These are phyloP conservation scores for Pteropus rufus DNA, from an alignment of 2,797 vertebrate genomes.

Conservation along the genomic window DNA sequence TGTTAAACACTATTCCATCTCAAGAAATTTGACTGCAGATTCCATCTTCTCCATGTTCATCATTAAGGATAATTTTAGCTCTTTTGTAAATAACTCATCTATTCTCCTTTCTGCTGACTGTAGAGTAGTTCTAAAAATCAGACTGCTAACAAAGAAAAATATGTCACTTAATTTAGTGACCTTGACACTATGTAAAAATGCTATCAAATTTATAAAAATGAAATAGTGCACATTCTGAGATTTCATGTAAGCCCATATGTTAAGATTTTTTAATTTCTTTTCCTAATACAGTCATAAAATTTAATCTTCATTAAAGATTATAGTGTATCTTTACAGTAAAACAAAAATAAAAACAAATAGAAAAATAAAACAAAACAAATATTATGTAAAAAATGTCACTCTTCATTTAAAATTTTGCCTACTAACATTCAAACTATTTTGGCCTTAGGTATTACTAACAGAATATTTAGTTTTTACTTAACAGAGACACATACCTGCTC, in stretches of 20 bases:
- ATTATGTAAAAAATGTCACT: neutral
- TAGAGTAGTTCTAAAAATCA: neutral
- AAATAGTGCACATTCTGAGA: neutral
- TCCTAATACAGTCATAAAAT: neutral
- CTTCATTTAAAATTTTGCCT: neutral
- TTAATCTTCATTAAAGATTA: neutral
- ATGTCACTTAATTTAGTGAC: neutral
- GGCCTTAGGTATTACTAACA: neutral
- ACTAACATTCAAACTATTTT: neutral
- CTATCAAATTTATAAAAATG: neutral
- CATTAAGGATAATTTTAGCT: neutral
- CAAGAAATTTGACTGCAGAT: neutral
- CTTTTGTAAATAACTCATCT: neutral
- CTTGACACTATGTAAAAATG: neutral
- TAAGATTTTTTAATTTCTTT: neutral
- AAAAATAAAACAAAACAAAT: neutral
- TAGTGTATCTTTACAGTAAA: neutral
- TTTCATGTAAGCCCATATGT: neutral
- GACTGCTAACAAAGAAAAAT: neutral
- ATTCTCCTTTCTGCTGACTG: neutral
- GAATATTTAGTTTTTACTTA: slow-evolving; percentile 19
- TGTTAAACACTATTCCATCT: neutral
- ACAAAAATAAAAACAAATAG: neutral
- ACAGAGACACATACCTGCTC: neutral
- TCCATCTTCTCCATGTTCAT: neutral